A percentile compares a stretch with the other conserved stretches of the same genome.
Evolutionary conservation across 2,797 vertebrate genomes (phyloP).

Genomic region (Lophotriccus pileatus): DNA sequence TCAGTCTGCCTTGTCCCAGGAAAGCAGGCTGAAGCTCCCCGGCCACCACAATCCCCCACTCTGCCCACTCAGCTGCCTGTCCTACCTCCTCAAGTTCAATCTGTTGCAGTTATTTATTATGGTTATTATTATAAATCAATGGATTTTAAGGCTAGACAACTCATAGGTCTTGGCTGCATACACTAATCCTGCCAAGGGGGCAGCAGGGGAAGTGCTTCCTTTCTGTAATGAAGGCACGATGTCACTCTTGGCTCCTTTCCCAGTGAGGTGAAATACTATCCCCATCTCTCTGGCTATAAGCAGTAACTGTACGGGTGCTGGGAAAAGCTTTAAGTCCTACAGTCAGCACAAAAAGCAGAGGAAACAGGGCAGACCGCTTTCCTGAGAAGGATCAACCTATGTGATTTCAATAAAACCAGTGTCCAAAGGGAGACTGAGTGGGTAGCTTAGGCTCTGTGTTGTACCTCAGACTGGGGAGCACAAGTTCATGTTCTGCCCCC

Average conservation of each 20-base stretch:
- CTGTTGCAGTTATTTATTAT: neutral
- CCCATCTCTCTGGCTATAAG: neutral
- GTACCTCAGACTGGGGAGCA: neutral
- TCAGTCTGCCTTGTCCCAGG: neutral
- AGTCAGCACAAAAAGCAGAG: conserved; percentile 1
- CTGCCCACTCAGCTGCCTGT: neutral
- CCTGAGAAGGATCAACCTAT: neutral
- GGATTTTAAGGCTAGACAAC: neutral
- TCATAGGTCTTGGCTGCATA: rapidly evolving
- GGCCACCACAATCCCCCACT: rapidly evolving
- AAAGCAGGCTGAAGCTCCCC: neutral
- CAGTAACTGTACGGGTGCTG: neutral
- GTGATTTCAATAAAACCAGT: neutral
- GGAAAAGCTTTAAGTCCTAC: conserved; percentile 2
- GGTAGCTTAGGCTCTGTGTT: neutral
- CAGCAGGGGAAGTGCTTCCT: neutral
- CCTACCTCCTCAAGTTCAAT: neutral
- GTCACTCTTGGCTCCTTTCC: neutral
- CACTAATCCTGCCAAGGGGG: neutral
- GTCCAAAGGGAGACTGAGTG: neutral
- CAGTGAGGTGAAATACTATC: neutral
- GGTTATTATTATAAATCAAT: neutral
- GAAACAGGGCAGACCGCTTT: neutral
- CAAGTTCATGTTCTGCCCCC: neutral
- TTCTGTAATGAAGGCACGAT: neutral